Evolutionary conservation across 1,140 invertebrate species (phyloP).

Genomic region (Agraylea sexmaculata): DNA sequence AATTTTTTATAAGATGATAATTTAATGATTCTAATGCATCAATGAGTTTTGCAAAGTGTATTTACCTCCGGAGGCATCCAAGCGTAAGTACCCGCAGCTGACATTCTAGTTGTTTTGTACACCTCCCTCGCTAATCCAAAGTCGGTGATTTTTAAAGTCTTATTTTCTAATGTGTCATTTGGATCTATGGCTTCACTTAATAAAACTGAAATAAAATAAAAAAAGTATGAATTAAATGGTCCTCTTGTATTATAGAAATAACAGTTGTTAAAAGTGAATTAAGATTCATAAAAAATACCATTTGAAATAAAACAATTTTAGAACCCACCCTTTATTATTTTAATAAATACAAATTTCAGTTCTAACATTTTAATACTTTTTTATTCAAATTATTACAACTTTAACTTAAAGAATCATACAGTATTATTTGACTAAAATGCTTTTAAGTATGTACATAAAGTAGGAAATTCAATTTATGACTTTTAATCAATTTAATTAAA

Average conservation of each 20-base stretch:
- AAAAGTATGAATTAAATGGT: slow-evolving; percentile 11
- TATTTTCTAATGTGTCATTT: slow-evolving; percentile 73
- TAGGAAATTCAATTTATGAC: too few species aligned
- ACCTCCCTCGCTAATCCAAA: slow-evolving; percentile 92
- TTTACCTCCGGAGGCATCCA: slow-evolving; percentile 97
- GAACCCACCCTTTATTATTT: too few species aligned
- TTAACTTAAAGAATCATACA: too few species aligned
- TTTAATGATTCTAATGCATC: background rate
- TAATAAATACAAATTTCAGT: too few species aligned
- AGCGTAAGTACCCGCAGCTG: slow-evolving; percentile 92
- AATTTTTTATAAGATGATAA: slow-evolving; percentile 9
- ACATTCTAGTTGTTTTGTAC: slow-evolving; percentile 93
- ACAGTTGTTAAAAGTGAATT: slow-evolving; percentile 10
- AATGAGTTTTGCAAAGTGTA: background rate
- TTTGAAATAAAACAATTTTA: too few species aligned
- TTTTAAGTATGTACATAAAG: too few species aligned
- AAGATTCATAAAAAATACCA: background rate
- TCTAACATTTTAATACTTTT: too few species aligned
- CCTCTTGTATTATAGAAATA: slow-evolving; percentile 7
- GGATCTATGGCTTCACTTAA: slow-evolving; percentile 77
- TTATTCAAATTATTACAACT: too few species aligned
- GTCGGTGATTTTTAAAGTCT: slow-evolving; percentile 95
- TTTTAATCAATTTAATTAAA: too few species aligned
- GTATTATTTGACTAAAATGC: too few species aligned
- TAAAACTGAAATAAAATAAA: slow-evolving; percentile 55